Evolutionary conservation across 2,113 vertebrate species (phyloP).

Genomic region (Lates calcarifer): DNA sequence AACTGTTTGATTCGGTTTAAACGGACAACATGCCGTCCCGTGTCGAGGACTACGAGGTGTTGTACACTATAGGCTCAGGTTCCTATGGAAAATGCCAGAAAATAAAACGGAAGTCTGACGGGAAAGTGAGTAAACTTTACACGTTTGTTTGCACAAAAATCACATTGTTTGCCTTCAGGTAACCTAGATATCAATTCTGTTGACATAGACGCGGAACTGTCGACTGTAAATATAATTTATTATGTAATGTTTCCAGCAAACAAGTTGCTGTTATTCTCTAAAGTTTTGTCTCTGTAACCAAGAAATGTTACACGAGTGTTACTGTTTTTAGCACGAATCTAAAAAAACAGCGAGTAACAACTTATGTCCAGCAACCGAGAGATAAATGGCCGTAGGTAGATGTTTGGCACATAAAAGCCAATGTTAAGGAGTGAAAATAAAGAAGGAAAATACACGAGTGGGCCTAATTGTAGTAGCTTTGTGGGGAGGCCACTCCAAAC

Average conservation of each 20-base stretch:
- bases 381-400: no score
- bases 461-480: no score
- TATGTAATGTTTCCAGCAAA: no score
- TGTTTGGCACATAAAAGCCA: no score
- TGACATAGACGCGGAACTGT: neutral
- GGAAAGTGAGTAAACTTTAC: slow-evolving; percentile 86
- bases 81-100: slow-evolving; percentile 97
- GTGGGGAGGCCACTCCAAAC: no score
- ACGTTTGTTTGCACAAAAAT: neutral
- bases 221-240: neutral
- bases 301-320: neutral
- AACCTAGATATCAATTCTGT: neutral
- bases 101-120: slow-evolving; percentile 90
- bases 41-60: slow-evolving; percentile 93
- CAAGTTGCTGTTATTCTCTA: no score
- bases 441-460: neutral
- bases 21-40: slow-evolving; percentile 88
- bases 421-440: neutral
- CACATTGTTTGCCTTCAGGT: neutral
- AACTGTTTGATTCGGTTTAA: slow-evolving; percentile 1
- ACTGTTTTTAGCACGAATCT: no score
- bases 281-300: neutral
- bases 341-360: no score
- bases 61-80: slow-evolving; percentile 91
- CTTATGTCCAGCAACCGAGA: no score